Evolutionary conservation across 2,888 invertebrate genomes (phyloP).

Genomic region (Phalera bucephala): DNA sequence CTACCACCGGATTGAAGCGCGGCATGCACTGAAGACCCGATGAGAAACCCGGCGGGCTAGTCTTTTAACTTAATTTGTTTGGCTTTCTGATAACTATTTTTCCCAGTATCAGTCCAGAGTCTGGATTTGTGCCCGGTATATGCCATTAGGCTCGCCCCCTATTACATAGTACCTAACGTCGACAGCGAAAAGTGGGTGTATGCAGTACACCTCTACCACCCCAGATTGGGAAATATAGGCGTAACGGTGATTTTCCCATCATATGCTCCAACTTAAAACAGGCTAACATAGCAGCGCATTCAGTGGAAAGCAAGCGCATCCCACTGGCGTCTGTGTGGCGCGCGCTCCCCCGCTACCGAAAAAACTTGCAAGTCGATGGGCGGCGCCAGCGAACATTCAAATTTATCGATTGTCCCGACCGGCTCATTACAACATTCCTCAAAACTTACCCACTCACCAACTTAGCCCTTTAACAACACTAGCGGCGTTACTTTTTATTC

Average conservation of each 20-base stretch:
- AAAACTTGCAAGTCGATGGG: slow-evolving; percentile 81
- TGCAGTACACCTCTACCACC: no score
- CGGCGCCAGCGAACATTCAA: slow-evolving; percentile 81
- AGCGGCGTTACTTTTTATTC: slow-evolving; percentile 78
- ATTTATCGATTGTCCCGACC: slow-evolving; percentile 81
- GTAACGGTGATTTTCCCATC: no score
- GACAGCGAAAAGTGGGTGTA: not conserved
- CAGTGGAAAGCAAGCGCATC: slow-evolving; percentile 28
- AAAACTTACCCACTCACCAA: slow-evolving; percentile 75
- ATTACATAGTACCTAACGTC: no score
- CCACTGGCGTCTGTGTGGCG: slow-evolving; percentile 70
- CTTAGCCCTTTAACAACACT: slow-evolving; percentile 73
- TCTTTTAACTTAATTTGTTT: no score
- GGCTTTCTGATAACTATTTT: no score
- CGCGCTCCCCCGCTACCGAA: slow-evolving; percentile 70
- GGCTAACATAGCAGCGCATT: slow-evolving; percentile 18
- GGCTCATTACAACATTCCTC: slow-evolving; percentile 80
- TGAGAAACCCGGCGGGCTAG: no score
- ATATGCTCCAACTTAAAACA: not conserved
- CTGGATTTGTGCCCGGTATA: no score
- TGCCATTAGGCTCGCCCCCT: no score
- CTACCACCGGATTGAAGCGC: no score
- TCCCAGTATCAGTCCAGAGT: no score
- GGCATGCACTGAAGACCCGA: no score
- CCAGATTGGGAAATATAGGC: no score